phyloP scores from a whole-genome alignment of 2,113 vertebrate species.

The Urocolius indicus region DNA sequence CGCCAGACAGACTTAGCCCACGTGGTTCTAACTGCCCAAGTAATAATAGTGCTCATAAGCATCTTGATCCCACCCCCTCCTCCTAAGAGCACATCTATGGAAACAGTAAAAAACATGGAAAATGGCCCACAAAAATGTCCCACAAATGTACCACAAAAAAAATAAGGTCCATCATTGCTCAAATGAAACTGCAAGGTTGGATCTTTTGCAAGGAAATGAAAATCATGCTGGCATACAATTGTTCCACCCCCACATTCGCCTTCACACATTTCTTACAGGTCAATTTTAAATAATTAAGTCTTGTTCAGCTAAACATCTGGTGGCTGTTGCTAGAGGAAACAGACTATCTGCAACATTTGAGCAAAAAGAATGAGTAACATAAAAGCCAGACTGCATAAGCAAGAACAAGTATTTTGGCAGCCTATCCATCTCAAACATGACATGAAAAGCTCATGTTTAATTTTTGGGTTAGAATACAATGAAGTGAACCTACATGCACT shows the following conservation, averaged over 20 bases:
- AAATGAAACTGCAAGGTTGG: background rate
- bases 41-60: background rate
- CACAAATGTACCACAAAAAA: background rate
- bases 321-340: constrained; percentile 67
- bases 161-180: background rate
- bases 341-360: constrained; percentile 17
- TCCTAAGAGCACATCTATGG: background rate
- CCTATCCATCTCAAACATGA: background rate
- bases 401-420: background rate
- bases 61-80: background rate
- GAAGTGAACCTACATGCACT: rapidly evolving
- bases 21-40: background rate
- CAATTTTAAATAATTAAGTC: constrained; percentile 58
- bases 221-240: constrained; percentile 11
- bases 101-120: background rate
- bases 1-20: background rate
- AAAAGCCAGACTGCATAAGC: constrained; percentile 38
- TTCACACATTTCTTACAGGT: constrained; percentile 65
- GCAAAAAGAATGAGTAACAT: constrained; percentile 44
- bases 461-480: background rate
- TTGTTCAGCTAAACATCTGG: constrained; percentile 62
- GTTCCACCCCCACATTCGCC: constrained; percentile 36
- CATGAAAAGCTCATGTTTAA: background rate
- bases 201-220: background rate
- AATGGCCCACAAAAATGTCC: background rate